Conservation (phyloP, 30 jellyfish, hydroid and myxozoan genomes). For the Pseudorhiza aurosa region DNA sequence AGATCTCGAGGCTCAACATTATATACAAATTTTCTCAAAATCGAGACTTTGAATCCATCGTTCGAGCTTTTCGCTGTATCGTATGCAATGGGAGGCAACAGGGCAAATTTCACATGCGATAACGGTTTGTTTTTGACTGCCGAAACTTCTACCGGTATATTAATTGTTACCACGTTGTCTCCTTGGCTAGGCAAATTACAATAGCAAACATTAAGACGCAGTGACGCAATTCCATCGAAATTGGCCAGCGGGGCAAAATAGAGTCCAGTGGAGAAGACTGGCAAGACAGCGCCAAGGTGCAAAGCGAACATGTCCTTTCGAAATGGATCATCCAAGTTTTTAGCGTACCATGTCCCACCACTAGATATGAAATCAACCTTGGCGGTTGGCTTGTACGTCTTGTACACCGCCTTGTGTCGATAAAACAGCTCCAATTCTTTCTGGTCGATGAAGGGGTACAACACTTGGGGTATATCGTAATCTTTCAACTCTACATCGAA, state of each 20-base stretch:
- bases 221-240: conserved; percentile 37
- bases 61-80: conserved; percentile 54
- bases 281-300: background rate
- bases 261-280: conserved; percentile 17
- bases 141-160: conserved; percentile 17
- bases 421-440: conserved; percentile 23
- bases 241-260: conserved; percentile 20
- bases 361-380: background rate
- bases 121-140: conserved; percentile 70
- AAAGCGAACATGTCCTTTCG: background rate
- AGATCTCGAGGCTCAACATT: conserved; percentile 57
- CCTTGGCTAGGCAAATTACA: conserved; percentile 2
- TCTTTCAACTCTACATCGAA: background rate
- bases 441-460: conserved; percentile 33
- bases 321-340: background rate
- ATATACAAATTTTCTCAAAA: conserved; percentile 6
- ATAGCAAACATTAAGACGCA: conserved; percentile 43
- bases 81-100: conserved; percentile 76
- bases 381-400: conserved; percentile 1
- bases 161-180: background rate
- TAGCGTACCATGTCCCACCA: conserved; percentile 25
- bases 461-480: background rate
- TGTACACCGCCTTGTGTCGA: conserved; percentile 15
- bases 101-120: background rate
- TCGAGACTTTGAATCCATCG: conserved; percentile 66